Conservation (phyloP, 1,140 invertebrate genomes). For the Trachymyrmex septentrionalis region DNA sequence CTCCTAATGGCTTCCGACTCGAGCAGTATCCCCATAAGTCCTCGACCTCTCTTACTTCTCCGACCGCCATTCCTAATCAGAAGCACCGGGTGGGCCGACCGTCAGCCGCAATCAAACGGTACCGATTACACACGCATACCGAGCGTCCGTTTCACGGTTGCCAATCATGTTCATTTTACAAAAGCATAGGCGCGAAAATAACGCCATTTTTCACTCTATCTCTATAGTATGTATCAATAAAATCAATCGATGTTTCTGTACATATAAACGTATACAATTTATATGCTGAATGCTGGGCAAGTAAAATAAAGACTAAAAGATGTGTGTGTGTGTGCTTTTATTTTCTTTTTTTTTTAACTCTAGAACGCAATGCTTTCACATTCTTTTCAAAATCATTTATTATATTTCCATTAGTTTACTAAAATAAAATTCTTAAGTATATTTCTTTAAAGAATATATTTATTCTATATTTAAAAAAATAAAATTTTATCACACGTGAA, state of each 20-base stretch:
- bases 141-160: constrained; percentile 28
- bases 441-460: background rate
- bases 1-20: constrained; percentile 49
- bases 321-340: background rate
- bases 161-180: constrained; percentile 29
- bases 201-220: background rate
- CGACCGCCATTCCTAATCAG: constrained; percentile 55
- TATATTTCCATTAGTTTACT: background rate
- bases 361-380: background rate
- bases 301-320: background rate
- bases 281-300: background rate
- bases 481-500: background rate
- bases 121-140: constrained; percentile 58
- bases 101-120: constrained; percentile 66
- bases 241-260: background rate
- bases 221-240: background rate
- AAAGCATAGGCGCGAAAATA: constrained; percentile 1
- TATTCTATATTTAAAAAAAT: background rate
- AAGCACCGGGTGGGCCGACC: constrained; percentile 56
- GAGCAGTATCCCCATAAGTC: constrained; percentile 52
- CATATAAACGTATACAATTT: no score
- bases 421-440: background rate
- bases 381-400: background rate
- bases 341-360: background rate
- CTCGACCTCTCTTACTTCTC: background rate